Percentiles rank a stretch among this genome's conserved stretches.
phyloP scores from a whole-genome alignment of 2,113 vertebrate species.

The Choloepus hoffmanni region DNA sequence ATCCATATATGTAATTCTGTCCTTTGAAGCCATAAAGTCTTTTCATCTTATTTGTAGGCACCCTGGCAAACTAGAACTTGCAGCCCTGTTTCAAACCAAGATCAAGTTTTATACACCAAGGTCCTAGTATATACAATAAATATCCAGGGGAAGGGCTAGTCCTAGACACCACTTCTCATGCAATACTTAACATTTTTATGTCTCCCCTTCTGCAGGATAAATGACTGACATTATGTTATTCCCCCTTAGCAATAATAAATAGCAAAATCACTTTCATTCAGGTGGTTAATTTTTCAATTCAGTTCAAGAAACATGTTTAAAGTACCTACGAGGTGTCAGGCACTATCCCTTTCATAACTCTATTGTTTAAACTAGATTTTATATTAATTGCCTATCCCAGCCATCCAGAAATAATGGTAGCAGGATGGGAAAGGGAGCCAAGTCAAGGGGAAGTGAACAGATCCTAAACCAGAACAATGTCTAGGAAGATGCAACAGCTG shows the following conservation, averaged over 20 bases:
- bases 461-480: not conserved
- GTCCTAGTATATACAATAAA: not conserved
- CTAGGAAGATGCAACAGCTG: not conserved
- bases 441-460: not conserved
- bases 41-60: not conserved
- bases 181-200: not conserved
- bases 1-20: not conserved
- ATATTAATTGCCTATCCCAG: not conserved
- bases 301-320: slow-evolving; percentile 24
- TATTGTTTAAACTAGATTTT: not conserved
- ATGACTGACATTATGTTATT: not conserved
- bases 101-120: not conserved
- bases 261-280: not conserved
- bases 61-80: not conserved
- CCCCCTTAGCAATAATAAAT: not conserved
- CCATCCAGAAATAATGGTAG: not conserved
- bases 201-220: not conserved
- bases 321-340: not conserved
- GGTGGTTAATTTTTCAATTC: not conserved
- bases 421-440: not conserved
- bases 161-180: not conserved
- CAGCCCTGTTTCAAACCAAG: not conserved
- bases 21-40: slow-evolving; percentile 5
- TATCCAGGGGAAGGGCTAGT: not conserved
- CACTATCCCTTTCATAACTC: not conserved